These are phyloP conservation scores for Episyrphus balteatus DNA, from an alignment of 1,140 invertebrate genomes.

Conservation along the genomic window DNA sequence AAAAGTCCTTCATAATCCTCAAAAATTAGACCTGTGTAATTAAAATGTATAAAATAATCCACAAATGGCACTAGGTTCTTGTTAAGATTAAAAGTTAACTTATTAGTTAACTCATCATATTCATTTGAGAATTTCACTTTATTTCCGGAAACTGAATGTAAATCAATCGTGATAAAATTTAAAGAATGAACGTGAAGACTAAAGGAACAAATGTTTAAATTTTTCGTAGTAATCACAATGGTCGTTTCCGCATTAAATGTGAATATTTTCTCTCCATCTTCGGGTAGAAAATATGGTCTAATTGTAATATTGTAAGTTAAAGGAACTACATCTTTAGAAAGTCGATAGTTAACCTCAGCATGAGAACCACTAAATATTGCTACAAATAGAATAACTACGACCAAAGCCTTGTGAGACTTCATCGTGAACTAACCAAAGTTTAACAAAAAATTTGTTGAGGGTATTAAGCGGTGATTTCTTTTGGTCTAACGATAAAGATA, in stretches of 20 bases:
- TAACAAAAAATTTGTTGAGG: too few relatives aligned
- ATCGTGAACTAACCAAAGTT: too few relatives aligned
- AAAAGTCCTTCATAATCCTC: conserved; percentile 46
- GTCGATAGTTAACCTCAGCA: conserved; percentile 10
- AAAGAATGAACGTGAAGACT: conserved; percentile 48
- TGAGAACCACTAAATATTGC: too few relatives aligned
- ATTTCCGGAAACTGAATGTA: conserved; percentile 8
- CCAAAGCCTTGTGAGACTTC: too few relatives aligned
- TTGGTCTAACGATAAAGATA: too few relatives aligned
- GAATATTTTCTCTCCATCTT: conserved; percentile 38
- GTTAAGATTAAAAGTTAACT: conserved; percentile 14
- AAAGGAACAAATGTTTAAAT: conserved; percentile 35
- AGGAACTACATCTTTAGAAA: conserved; percentile 35
- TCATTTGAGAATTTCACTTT: conserved; percentile 6
- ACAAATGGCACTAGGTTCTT: neutral
- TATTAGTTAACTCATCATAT: conserved; percentile 15
- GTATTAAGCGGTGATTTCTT: too few relatives aligned
- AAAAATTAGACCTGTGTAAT: conserved; percentile 35
- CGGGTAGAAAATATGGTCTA: conserved; percentile 40
- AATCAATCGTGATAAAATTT: conserved; percentile 6
- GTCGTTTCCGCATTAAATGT: conserved; percentile 47
- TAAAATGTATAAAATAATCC: conserved; percentile 20
- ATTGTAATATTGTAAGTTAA: conserved; percentile 53
- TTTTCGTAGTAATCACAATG: conserved; percentile 38
- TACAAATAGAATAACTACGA: too few relatives aligned